A percentile compares a stretch with the other conserved stretches of the same genome.
These are phyloP conservation scores for Drosophila pseudoananassae DNA, from an alignment of 1,140 invertebrate species.

Conservation along the genomic window DNA sequence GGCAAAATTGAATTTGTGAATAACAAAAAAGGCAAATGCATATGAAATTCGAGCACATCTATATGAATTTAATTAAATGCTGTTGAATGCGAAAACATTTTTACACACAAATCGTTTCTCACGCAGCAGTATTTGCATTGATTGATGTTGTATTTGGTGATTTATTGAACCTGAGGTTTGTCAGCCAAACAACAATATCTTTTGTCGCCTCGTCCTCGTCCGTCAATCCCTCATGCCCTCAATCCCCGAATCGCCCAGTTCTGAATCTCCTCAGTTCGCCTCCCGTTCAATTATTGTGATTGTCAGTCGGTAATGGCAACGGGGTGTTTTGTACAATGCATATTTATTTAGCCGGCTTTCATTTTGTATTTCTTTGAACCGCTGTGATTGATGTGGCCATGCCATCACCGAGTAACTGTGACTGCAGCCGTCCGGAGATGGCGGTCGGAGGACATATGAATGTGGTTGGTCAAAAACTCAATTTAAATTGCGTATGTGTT, in stretches of 20 bases:
- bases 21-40: slow-evolving; percentile 33
- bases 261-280: background rate
- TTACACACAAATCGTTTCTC: slow-evolving; percentile 31
- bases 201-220: background rate
- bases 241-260: background rate
- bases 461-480: slow-evolving; percentile 69
- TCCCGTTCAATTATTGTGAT: slow-evolving; percentile 57
- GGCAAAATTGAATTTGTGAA: slow-evolving; percentile 52
- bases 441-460: background rate
- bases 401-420: slow-evolving; percentile 74
- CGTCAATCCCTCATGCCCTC: background rate
- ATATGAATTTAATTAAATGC: slow-evolving; percentile 49
- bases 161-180: slow-evolving; percentile 72
- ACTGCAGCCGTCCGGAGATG: slow-evolving; percentile 35
- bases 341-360: slow-evolving; percentile 68
- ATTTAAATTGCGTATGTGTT: slow-evolving; percentile 73
- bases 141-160: slow-evolving; percentile 70
- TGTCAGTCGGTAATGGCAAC: slow-evolving; percentile 40
- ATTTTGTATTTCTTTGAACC: slow-evolving; percentile 70
- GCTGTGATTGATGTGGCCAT: slow-evolving; percentile 78
- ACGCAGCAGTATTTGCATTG: slow-evolving; percentile 63
- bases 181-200: slow-evolving; percentile 54
- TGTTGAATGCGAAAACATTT: slow-evolving; percentile 38
- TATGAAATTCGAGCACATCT: slow-evolving; percentile 34
- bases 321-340: slow-evolving; percentile 46